Conservation (phyloP, 2,888 invertebrate species). For the Steromphala cineraria region DNA sequence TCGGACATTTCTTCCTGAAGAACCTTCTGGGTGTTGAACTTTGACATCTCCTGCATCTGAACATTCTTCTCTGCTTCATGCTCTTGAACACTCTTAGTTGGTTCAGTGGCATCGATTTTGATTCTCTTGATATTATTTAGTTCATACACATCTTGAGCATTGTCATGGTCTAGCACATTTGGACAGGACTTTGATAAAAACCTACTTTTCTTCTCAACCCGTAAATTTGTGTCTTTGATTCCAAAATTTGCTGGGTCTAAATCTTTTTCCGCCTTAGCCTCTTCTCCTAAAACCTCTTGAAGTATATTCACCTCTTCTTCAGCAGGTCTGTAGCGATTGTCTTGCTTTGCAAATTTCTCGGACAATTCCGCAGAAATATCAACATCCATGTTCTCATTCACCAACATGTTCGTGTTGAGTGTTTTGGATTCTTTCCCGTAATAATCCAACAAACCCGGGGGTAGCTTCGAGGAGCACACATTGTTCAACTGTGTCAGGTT, state of each 20-base stretch:
- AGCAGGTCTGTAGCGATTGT: conserved; percentile 66
- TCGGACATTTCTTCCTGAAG: conserved; percentile 40
- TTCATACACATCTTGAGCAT: conserved; percentile 32
- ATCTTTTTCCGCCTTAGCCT: conserved; percentile 33
- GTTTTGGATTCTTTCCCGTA: conserved; percentile 80
- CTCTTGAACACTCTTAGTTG: background rate
- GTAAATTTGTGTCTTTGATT: conserved; percentile 78
- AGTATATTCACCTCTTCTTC: conserved; percentile 77
- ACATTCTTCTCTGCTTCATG: conserved; percentile 61
- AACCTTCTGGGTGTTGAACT: conserved; percentile 61
- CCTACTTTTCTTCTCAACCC: conserved; percentile 63
- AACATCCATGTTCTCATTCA: conserved; percentile 74
- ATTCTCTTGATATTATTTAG: conserved; percentile 57
- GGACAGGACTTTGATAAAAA: conserved; percentile 37
- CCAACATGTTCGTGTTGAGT: conserved; percentile 79
- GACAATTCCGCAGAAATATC: conserved; percentile 78
- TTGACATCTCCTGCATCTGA: conserved; percentile 65
- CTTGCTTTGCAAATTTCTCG: conserved; percentile 79
- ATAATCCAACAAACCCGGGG: conserved; percentile 76
- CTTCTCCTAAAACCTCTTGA: conserved; percentile 42
- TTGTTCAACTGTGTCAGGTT: conserved; percentile 37
- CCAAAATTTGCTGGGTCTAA: conserved; percentile 7
- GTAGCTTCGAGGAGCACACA: conserved; percentile 34
- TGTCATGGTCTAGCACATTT: conserved; percentile 28
- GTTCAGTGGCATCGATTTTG: conserved; percentile 53